Base-by-base conservation (phyloP, 2,113 vertebrate genomes). In the Dipodomys spectabilis region DNA sequence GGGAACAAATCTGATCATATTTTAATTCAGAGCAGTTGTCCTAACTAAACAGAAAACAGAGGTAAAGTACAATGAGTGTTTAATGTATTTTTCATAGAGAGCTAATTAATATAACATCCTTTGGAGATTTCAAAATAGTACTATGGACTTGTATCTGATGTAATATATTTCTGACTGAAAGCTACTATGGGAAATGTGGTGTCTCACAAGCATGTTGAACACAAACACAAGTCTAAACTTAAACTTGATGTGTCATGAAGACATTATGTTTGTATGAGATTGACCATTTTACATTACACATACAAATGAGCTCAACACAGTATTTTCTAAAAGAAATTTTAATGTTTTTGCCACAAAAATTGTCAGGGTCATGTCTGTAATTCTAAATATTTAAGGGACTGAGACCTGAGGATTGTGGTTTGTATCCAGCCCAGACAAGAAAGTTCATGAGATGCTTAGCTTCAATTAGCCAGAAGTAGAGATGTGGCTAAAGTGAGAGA, bases 11-110 rank as follows among this genome's bases (percentile, higher is more conserved):
- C 49, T 89, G 25, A 68, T 78, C 22, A 57, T 83, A 87, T n/a
- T 71, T 1, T 78, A 72, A 92, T 64, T 82, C 35, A 91, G 19
- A 89, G 88, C 78, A 86, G 28, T 89, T 15, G 13, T 67, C 15
- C 39, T 83, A 91, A 82, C 71, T 82, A 89, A 94, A 88, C 69
- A 7, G 8, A 27, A 91, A 91, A 39, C 85, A 27, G 3, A 1
- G 49, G 32, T n/a, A 60, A 8, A 81, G 15, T 27, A 84, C 19
- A 84, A 86, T 53, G 27, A 86, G 9, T 78, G 22, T n/a, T 74
- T 92, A 49, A 30, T 74, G 25, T 28, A 11, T 32, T 86, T 86
- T 84, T 78, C 2, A n/a, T 75, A 67, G 87, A 53, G 11, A 20
- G 86, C 1, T 82, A 83, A 79, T 90, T 90, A 65, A 49, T 12